A percentile compares a stretch with the other conserved stretches of the same genome.
Evolutionary conservation across 2,797 vertebrate genomes (phyloP).

Genomic region (Microchirus variegatus): DNA sequence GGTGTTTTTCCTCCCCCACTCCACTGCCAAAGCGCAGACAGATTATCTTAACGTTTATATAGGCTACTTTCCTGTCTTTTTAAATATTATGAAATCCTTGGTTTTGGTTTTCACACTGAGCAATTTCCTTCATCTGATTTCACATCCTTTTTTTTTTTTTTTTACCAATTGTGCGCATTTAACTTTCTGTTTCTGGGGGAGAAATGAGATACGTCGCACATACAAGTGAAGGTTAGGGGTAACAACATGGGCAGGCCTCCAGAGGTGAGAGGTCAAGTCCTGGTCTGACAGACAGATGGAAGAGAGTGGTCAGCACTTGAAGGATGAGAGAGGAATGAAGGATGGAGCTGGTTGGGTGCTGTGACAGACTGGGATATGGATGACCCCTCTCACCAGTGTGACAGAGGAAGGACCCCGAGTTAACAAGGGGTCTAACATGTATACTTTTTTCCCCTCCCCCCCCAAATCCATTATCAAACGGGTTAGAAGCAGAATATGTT

Average conservation of each 20-base stretch:
- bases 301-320: constrained; percentile 67
- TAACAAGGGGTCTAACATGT: constrained; percentile 7
- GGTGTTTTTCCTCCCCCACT: not conserved
- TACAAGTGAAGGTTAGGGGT: constrained; percentile 65
- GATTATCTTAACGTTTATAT: constrained; percentile 2
- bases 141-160: not conserved
- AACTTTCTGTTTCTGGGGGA: not conserved
- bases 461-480: not conserved
- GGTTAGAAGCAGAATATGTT: not conserved
- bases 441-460: not conserved
- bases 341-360: constrained; percentile 56
- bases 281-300: constrained; percentile 73
- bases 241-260: constrained; percentile 69
- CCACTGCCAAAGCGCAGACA: constrained; percentile 1
- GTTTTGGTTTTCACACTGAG: not conserved
- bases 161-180: not conserved
- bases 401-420: constrained; percentile 33
- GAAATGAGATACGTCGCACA: constrained; percentile 50
- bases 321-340: constrained; percentile 68
- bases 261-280: constrained; percentile 76
- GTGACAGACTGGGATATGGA: constrained; percentile 72
- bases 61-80: not conserved
- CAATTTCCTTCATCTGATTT: not conserved
- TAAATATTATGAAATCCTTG: constrained; percentile 3
- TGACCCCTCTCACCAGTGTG: constrained; percentile 59